Conservation (phyloP, 2,797 vertebrate species). For the Novumbra hubbsi region DNA sequence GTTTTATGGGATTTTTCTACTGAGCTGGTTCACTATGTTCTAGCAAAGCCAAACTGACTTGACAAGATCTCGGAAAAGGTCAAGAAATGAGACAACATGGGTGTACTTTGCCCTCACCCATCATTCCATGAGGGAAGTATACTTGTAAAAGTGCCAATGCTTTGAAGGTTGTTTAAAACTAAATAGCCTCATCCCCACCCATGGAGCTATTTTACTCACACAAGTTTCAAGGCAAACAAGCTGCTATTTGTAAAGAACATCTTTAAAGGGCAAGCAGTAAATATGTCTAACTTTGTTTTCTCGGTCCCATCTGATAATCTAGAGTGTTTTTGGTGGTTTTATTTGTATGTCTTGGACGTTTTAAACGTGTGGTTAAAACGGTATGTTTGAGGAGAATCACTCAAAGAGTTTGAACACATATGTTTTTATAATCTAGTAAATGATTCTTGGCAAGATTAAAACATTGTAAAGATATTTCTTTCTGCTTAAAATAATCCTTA, state of each 20-base stretch:
- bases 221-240: conserved; percentile 53
- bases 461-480: no score
- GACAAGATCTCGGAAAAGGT: conserved; percentile 33
- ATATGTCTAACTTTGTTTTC: conserved; percentile 23
- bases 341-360: background rate
- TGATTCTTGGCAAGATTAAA: background rate
- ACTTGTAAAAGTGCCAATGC: conserved; percentile 52
- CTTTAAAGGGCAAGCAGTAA: conserved; percentile 48
- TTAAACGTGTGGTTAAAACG: background rate
- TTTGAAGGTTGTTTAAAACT: conserved; percentile 59
- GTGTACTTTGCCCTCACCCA: conserved; percentile 53
- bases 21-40: background rate
- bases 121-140: conserved; percentile 34
- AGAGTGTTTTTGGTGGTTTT: background rate
- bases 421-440: background rate
- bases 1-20: background rate
- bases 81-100: conserved; percentile 25
- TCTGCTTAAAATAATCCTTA: no score
- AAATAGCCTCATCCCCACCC: conserved; percentile 40
- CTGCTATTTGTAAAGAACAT: conserved; percentile 46
- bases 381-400: background rate
- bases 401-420: background rate
- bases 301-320: background rate
- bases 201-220: conserved; percentile 23
- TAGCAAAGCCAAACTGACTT: conserved; percentile 19